Evolutionary conservation across 2,888 invertebrate species (phyloP).

Genomic region (Acrobasis consociella): DNA sequence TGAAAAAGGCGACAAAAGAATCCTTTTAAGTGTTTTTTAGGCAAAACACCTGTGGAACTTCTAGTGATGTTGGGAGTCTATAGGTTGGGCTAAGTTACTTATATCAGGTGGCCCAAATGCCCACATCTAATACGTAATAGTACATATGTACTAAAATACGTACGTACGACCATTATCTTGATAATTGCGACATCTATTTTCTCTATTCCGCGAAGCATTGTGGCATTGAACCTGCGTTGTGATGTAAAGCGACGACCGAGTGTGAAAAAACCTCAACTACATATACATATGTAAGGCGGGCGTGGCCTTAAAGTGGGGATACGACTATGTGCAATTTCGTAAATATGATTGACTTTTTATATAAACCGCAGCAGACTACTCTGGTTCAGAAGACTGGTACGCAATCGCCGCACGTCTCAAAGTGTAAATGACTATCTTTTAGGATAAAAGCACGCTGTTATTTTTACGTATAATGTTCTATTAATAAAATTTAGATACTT

Average conservation of each 20-base stretch:
- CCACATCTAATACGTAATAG: too few species aligned
- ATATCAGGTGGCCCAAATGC: too few species aligned
- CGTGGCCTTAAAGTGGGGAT: conserved; percentile 33
- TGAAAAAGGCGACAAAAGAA: too few species aligned
- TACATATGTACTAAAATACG: too few species aligned
- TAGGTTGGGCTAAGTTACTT: too few species aligned
- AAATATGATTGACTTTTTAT: conserved; percentile 13
- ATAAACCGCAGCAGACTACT: neutral
- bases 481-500: too few species aligned
- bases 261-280: conserved; percentile 55
- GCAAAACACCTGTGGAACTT: too few species aligned
- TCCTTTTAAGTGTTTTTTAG: too few species aligned
- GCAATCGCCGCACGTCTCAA: neutral
- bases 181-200: conserved; percentile 39
- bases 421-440: neutral
- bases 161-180: too few species aligned
- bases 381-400: neutral
- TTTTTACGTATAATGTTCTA: too few species aligned
- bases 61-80: too few species aligned
- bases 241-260: conserved; percentile 42
- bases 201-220: conserved; percentile 43
- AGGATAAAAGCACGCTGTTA: too few species aligned
- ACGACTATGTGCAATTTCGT: conserved; percentile 16
- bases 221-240: conserved; percentile 63
- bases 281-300: conserved; percentile 35